Evolutionary conservation across 2,113 vertebrate species (phyloP), one percentile per base, ranked within the genome.

Genomic region (Eleginops maclovinus): DNA sequence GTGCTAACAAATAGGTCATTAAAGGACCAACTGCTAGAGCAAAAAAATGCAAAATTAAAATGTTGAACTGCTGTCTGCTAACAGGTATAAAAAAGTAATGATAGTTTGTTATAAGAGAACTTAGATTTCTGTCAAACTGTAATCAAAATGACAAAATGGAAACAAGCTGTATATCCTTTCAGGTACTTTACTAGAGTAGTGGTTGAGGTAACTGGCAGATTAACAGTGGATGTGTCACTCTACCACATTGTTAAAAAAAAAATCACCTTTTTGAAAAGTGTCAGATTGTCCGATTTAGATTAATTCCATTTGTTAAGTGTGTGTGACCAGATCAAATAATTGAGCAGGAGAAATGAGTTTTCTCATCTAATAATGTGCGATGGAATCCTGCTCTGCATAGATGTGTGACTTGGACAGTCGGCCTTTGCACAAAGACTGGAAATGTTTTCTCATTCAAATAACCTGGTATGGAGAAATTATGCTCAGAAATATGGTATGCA

Each of bases 261-360:
- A 24, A 66, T 6, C 31, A 31, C 31, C 24, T 14, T 67, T 56
- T 21, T 72, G 55, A 76, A 72, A 68, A 16, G 22, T 47, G 67
- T 56, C 55, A 75, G 72, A 86, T 83, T 78, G 71, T 87, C 72
- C 58, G 24, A 72, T 81, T 87, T 22, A 77, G 59, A 83, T 86
- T 79, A 77, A 87, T 87, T 81, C 51, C 58, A n/a, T 31, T 55
- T 76, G 81, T 84, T 74, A 82, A 86, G 72, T 69, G 64, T 56
- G 66, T 72, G 65, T 75, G 77, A 70, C 66, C 43, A n/a, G 77
- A 78, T 87, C 69, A 81, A 86, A 89, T 83, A 79, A 79, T 79
- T 71, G 59, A 50, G 60, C 74, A 53, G 80, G 31, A 74, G 84
- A 69, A 73, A 72, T 5, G 44, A 59, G 73, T 28, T 79, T 88